Conservation (phyloP, 1,140 invertebrate genomes). For the Drosophila athabasca region DNA sequence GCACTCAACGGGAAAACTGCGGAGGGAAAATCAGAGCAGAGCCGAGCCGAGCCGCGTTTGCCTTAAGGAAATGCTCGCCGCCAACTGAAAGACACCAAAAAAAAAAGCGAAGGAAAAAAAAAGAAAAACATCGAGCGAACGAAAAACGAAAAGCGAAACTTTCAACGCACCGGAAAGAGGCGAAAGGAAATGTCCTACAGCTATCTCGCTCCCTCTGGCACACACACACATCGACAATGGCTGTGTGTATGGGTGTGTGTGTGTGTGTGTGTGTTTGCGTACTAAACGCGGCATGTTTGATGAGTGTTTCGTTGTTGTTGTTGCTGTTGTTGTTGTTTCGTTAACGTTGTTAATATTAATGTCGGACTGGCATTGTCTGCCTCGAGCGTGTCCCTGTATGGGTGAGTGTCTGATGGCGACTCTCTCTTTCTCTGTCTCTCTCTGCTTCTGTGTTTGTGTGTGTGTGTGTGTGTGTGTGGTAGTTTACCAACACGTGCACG, state of each 20-base stretch:
- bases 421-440: conserved; percentile 8
- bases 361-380: conserved; percentile 70
- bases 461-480: conserved; percentile 38
- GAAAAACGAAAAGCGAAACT: conserved; percentile 59
- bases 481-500: conserved; percentile 79
- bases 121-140: conserved; percentile 47
- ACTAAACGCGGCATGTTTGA: conserved; percentile 74
- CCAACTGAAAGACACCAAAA: conserved; percentile 60
- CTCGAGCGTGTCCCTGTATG: conserved; percentile 31
- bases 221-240: neutral
- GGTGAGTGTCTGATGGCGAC: conserved; percentile 12
- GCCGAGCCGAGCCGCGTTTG: conserved; percentile 49
- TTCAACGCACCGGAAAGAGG: conserved; percentile 71
- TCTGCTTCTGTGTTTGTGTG: conserved; percentile 17
- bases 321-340: conserved; percentile 41
- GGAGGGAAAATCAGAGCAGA: conserved; percentile 47
- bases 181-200: conserved; percentile 50
- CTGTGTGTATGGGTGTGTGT: neutral
- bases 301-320: conserved; percentile 56
- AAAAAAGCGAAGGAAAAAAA: conserved; percentile 44
- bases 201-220: conserved; percentile 36
- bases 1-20: conserved; percentile 3
- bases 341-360: conserved; percentile 81
- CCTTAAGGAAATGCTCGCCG: conserved; percentile 71
- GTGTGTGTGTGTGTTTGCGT: conserved; percentile 37